Evolutionary conservation across 2,113 vertebrate species (phyloP), one percentile per base, ranked within the genome.

Genomic region (Aepyceros melampus): DNA sequence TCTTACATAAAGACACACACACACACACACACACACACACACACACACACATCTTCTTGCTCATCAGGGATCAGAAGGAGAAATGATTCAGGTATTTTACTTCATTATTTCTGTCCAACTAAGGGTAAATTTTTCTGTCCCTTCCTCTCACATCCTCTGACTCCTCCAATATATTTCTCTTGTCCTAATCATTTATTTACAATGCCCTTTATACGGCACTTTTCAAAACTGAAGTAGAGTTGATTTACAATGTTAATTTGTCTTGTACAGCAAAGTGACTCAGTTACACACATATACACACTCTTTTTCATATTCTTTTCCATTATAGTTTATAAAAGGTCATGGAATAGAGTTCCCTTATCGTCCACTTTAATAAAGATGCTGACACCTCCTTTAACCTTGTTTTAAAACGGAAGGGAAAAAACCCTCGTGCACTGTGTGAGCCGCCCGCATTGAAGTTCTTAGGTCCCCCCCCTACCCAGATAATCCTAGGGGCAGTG

Each of bases 361-460:
- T 33, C 0, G 0, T 25, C 47, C 82, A 81, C 78, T 56, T 97
- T 96, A 97, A 98, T n/a, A 58, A 91, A 43, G 71, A 56, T 36
- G 78, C 67, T 29, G 25, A 97, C 55, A 90, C 85, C 97, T 97
- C 76, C 13, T 0, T 51, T 89, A 6, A 97, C 64, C 89, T 87
- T 43, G 13, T 23, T 49, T 53, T 31, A 14, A 94, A 87, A 83
- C 1, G 2, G n/a, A 13, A 40, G 71, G 19, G 15, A 11, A 25
- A 21, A 5, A 21, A 33, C 47, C 71, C 58, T 83, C 5, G 1
- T 4, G 19, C 58, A 49, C 21, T 45, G 29, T 25, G 10, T 2
- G 12, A 67, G 33, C 53, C 12, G 2, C 33, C 27, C 25, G 51
- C 5, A 0, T 58, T 3, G 4, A 2, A 3, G 8, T 33, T n/a